phyloP scores from a whole-genome alignment of 2,888 invertebrate species.

The Scaptomyza reducta region DNA sequence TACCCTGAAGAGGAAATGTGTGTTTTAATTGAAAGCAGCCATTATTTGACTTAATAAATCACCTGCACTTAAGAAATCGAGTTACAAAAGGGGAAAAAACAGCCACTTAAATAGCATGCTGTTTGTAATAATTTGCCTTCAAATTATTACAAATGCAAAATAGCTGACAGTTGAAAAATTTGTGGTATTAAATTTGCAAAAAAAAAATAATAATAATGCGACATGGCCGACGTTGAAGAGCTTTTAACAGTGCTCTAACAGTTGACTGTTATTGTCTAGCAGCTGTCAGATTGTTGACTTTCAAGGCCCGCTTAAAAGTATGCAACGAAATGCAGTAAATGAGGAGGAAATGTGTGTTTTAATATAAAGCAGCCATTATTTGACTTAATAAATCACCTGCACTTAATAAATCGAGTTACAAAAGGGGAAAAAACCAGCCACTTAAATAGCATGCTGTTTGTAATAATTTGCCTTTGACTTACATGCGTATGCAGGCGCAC shows the following conservation, averaged over 20 bases:
- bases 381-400: background rate
- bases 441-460: background rate
- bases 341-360: no score
- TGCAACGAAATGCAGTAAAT: slow-evolving; percentile 12
- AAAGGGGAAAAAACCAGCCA: background rate
- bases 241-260: slow-evolving; percentile 1
- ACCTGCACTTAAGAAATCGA: background rate
- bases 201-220: slow-evolving; percentile 16
- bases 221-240: slow-evolving; percentile 1
- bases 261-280: slow-evolving; percentile 5
- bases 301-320: slow-evolving; percentile 21
- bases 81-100: background rate
- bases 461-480: slow-evolving; percentile 49
- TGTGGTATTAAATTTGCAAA: slow-evolving; percentile 58
- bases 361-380: background rate
- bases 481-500: slow-evolving; percentile 90
- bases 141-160: slow-evolving; percentile 46
- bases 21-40: background rate
- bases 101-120: background rate
- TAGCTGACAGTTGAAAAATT: slow-evolving; percentile 55
- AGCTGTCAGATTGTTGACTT: background rate
- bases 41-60: background rate
- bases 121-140: background rate
- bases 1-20: no score
- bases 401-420: background rate